phyloP scores from a whole-genome alignment of 2,797 vertebrate genomes.

The Morelia viridis region DNA sequence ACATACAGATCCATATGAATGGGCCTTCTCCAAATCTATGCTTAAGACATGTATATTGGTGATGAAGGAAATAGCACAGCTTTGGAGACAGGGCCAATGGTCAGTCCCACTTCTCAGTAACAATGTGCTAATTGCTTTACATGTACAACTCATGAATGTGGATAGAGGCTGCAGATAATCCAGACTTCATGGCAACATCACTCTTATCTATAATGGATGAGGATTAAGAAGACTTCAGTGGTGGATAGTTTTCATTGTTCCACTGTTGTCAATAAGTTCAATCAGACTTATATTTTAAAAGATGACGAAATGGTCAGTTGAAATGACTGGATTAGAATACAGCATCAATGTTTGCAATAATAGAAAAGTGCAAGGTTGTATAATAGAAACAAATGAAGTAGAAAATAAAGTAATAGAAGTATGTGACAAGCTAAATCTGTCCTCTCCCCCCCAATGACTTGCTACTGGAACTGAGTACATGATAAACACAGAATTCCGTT shows the following conservation, averaged over 20 bases:
- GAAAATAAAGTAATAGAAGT: conserved; percentile 72
- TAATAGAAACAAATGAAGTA: conserved; percentile 73
- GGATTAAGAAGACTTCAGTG: neutral
- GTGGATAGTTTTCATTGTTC: neutral
- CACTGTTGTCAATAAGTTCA: conserved; percentile 54
- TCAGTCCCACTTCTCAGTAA: neutral
- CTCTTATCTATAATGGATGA: neutral
- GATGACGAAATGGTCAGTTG: conserved; percentile 57
- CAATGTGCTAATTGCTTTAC: neutral
- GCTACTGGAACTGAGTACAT: conserved; percentile 49
- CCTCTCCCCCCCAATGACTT: conserved; percentile 50
- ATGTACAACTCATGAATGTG: neutral
- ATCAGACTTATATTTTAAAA: conserved; percentile 56
- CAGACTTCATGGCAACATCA: neutral
- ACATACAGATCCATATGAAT: neutral
- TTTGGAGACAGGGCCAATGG: neutral
- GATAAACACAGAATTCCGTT: conserved; percentile 52
- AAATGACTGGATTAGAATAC: conserved; percentile 59
- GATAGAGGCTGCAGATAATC: neutral
- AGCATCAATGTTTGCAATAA: conserved; percentile 61
- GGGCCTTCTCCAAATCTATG: neutral
- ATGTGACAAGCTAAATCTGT: conserved; percentile 63
- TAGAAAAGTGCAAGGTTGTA: conserved; percentile 60
- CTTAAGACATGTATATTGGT: neutral
- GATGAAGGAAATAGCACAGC: neutral